Base-by-base conservation (phyloP, 2,113 vertebrate genomes). In the Gorsachius goisagi region DNA sequence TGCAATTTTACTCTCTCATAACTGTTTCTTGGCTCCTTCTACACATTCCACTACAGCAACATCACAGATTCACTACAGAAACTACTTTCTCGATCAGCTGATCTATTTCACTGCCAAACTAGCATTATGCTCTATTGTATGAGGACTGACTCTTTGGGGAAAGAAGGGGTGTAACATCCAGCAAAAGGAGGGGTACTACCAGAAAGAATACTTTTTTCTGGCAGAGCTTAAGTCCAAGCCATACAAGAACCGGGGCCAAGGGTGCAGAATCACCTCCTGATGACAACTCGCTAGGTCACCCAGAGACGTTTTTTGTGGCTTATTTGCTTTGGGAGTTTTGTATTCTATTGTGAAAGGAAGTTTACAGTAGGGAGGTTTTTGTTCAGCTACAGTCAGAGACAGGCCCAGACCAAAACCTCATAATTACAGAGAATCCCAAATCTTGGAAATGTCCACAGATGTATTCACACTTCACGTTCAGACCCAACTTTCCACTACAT, bases 1-100 rank as follows among this genome's bases (percentile, higher is more conserved):
- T 69, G 66, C 86, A 85, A 27, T 95, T 93, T 75, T 93, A 95
- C 74, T 97, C 80, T 97, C 90, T 90, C 84, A 85, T 89, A 97
- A 92, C 92, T 32, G 30, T 89, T 92, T 92, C 62, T 95, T 96
- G 95, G 92, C 92, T 96, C n/a, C 66, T 93, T 91, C 62, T 45
- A 62, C 63, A 69, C 94, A 91, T 92, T 95, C 95, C 91, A 71
- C 50, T 39, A 45, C 2, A 67, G 91, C 86, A 90, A 62, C 72
- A 88, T 75, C 97, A 94, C 44, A 75, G 69, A 82, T 33, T 75
- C 73, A 19, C 79, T 55, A 9, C 8, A 91, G 77, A 76, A 82
- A 85, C 66, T 80, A 59, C 41, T 84, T 20, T 26, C 44, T 89
- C 6, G 4, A 77, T 92, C 92, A 93, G 86, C 90, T 95, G 89